Evolutionary conservation across 2,888 invertebrate genomes (phyloP).

Genomic region (Xanthia togata): DNA sequence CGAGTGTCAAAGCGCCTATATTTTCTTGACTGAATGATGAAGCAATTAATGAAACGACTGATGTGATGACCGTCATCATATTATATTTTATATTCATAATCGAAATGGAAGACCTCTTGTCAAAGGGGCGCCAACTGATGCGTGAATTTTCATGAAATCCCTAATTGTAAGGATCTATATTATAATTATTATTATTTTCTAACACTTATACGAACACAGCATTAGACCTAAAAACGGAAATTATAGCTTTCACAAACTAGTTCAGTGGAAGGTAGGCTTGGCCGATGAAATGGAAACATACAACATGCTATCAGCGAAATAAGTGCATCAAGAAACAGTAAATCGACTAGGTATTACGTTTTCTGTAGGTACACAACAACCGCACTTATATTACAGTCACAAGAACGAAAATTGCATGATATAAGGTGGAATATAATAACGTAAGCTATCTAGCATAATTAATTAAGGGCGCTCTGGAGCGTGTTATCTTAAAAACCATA

Average conservation of each 20-base stretch:
- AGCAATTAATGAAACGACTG: too few species aligned
- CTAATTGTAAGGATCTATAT: too few species aligned
- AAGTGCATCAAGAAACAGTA: conserved; percentile 58
- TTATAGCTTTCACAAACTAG: conserved; percentile 19
- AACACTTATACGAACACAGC: neutral
- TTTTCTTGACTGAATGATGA: too few species aligned
- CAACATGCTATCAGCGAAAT: conserved; percentile 40
- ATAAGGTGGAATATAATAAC: conserved; percentile 14
- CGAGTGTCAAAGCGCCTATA: too few species aligned
- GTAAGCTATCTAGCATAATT: conserved; percentile 47
- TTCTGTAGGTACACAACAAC: conserved; percentile 14
- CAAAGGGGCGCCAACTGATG: too few species aligned
- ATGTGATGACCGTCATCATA: too few species aligned
- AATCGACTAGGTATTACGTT: conserved; percentile 29
- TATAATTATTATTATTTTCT: neutral
- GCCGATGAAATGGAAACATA: conserved; percentile 39
- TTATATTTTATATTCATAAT: too few species aligned
- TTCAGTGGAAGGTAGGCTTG: conserved; percentile 30
- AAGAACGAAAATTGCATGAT: conserved; percentile 35
- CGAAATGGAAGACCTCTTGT: too few species aligned
- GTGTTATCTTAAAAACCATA: conserved; percentile 54
- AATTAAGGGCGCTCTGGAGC: conserved; percentile 32
- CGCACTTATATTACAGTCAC: neutral
- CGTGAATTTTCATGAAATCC: too few species aligned
- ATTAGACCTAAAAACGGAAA: conserved; percentile 29